Conservation (phyloP, 2,113 vertebrate genomes). For the Halichoeres trimaculatus region DNA sequence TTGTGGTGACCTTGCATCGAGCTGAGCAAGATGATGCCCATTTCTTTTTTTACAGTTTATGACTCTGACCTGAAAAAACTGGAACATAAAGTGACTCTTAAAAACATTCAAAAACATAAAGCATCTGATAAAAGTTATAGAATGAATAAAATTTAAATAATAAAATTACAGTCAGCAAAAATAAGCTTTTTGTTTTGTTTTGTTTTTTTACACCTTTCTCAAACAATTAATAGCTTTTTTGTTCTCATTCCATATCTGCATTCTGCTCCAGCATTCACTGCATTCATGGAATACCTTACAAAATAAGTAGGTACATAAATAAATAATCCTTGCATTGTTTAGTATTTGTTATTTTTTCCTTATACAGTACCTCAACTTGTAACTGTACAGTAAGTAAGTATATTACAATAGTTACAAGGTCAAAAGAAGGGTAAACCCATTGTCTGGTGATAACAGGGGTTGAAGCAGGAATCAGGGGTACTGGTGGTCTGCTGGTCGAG, state of each 20-base stretch:
- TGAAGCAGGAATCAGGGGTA: conserved; percentile 19
- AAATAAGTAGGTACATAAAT: conserved; percentile 80
- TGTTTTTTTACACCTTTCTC: conserved; percentile 64
- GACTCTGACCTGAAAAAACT: conserved; percentile 37
- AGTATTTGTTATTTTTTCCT: conserved; percentile 64
- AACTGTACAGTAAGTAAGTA: conserved; percentile 74
- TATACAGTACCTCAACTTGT: conserved; percentile 81
- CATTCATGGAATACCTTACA: conserved; percentile 74
- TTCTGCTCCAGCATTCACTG: conserved; percentile 74
- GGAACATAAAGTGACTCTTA: conserved; percentile 63
- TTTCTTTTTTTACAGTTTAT: too few relatives aligned
- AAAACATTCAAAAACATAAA: conserved; percentile 61
- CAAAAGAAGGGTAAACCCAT: conserved; percentile 45
- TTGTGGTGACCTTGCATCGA: too few relatives aligned
- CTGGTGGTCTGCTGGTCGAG: conserved; percentile 51
- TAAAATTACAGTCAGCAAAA: conserved; percentile 68
- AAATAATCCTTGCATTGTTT: conserved; percentile 77
- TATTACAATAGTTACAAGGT: conserved; percentile 74
- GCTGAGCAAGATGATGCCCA: too few relatives aligned
- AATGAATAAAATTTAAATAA: conserved; percentile 68
- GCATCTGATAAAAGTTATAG: conserved; percentile 60
- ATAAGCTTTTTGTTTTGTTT: conserved; percentile 46
- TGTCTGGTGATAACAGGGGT: conserved; percentile 68
- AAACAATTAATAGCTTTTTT: conserved; percentile 62
- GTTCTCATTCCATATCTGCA: conserved; percentile 69